phyloP scores from a whole-genome alignment of 1,140 invertebrate genomes.

The Antheraea mylitta region DNA sequence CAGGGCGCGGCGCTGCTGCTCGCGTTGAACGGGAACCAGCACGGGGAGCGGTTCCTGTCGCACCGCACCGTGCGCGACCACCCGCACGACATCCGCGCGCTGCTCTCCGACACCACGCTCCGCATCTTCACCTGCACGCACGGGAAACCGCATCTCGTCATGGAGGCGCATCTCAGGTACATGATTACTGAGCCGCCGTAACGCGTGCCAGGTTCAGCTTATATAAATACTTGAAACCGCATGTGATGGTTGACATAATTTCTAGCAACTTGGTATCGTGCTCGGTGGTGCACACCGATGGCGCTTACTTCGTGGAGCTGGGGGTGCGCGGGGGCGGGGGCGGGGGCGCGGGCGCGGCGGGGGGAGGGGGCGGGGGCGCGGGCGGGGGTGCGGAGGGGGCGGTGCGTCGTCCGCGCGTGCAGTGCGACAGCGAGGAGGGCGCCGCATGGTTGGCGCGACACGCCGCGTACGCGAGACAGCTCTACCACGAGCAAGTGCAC shows the following conservation, averaged over 20 bases:
- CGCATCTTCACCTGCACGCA: constrained; percentile 85
- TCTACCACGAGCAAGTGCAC: constrained; percentile 89
- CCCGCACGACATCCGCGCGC: constrained; percentile 84
- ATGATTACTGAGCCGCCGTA: too few relatives aligned
- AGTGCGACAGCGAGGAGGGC: constrained; percentile 89
- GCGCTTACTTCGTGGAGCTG: constrained; percentile 88
- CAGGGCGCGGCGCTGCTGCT: constrained; percentile 92
- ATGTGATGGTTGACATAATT: too few relatives aligned
- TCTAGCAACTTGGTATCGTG: constrained; percentile 81
- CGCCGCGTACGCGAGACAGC: constrained; percentile 91
- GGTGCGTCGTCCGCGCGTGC: constrained; percentile 87
- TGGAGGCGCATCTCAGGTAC: constrained; percentile 84
- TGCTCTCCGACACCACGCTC: constrained; percentile 89
- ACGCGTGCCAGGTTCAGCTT: too few relatives aligned
- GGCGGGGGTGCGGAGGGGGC: constrained; percentile 83
- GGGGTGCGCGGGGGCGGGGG: constrained; percentile 83
- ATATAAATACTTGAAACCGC: too few relatives aligned
- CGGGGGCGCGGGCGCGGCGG: constrained; percentile 78
- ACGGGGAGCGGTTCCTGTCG: constrained; percentile 90
- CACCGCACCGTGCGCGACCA: constrained; percentile 88
- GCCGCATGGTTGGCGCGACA: constrained; percentile 86
- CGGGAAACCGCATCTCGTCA: constrained; percentile 80
- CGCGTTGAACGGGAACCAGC: constrained; percentile 88
- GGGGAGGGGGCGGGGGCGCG: too few relatives aligned
- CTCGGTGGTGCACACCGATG: constrained; percentile 76